A percentile compares a stretch with the other conserved stretches of the same genome.
These are phyloP conservation scores for Sebastes nivosus DNA, from an alignment of 2,797 vertebrate species.

Conservation along the genomic window DNA sequence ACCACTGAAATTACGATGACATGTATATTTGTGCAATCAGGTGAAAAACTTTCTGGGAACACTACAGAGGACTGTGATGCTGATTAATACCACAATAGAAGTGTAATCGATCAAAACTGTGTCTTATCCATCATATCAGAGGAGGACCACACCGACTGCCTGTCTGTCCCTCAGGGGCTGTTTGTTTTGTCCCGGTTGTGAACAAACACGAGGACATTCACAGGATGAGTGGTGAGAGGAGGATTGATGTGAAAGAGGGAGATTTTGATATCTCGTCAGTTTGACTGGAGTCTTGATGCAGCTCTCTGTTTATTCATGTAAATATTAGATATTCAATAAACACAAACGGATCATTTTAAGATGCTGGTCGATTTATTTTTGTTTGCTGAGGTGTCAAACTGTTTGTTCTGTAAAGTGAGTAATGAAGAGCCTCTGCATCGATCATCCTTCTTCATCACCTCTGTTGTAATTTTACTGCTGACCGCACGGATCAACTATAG, in stretches of 20 bases:
- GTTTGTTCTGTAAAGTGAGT: neutral
- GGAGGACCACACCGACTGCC: neutral
- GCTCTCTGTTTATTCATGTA: constrained; percentile 19
- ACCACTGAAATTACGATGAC: neutral
- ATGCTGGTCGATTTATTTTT: neutral
- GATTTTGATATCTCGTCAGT: neutral
- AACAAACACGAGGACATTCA: neutral
- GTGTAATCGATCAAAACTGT: neutral
- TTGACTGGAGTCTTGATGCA: neutral
- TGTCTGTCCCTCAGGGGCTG: neutral
- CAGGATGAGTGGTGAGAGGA: neutral
- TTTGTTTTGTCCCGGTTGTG: neutral
- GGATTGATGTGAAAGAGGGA: neutral
- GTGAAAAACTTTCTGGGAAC: neutral
- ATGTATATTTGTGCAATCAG: neutral
- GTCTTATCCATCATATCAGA: neutral
- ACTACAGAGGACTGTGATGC: neutral
- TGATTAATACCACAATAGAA: neutral
- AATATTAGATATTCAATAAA: constrained; percentile 29
- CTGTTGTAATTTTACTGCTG: neutral
- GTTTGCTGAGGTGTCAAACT: neutral
- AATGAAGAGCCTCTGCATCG: neutral
- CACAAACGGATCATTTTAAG: neutral
- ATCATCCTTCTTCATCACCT: neutral
- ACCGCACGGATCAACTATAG: neutral